Evolutionary conservation across 2,888 invertebrate genomes (phyloP).

Genomic region (Siphonodentalium dalli): DNA sequence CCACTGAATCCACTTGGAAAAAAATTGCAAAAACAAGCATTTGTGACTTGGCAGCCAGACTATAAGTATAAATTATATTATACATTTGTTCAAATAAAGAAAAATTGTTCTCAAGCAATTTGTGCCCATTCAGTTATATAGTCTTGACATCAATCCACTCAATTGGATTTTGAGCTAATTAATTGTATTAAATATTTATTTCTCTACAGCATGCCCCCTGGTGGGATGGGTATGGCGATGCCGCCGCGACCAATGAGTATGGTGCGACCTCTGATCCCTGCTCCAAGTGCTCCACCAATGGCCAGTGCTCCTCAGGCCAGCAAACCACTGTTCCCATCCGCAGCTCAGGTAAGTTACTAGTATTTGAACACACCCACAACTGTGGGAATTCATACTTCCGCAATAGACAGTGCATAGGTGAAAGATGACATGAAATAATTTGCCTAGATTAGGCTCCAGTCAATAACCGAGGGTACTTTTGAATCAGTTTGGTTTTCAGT

Average conservation of each 20-base stretch:
- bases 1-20: too few relatives aligned
- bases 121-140: not conserved
- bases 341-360: conserved; percentile 43
- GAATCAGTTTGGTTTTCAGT: too few relatives aligned
- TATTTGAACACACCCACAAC: not conserved
- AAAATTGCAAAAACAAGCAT: too few relatives aligned
- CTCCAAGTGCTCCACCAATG: conserved; percentile 37
- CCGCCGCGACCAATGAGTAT: conserved; percentile 43
- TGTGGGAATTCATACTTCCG: not conserved
- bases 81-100: not conserved
- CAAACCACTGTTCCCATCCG: conserved; percentile 59
- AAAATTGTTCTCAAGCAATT: not conserved
- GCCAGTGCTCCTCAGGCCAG: conserved; percentile 34
- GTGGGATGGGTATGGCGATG: conserved; percentile 35
- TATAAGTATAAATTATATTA: not conserved
- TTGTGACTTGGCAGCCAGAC: not conserved
- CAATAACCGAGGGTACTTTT: too few relatives aligned
- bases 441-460: too few relatives aligned
- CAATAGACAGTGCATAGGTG: too few relatives aligned
- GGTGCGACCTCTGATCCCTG: conserved; percentile 36
- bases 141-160: not conserved
- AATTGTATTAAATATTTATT: not conserved
- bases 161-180: too few relatives aligned
- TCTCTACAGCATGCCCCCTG: conserved; percentile 31
- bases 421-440: too few relatives aligned